A percentile compares a stretch with the other conserved stretches of the same genome.
These are phyloP conservation scores for Anguilla pacifica DNA, from an alignment of 2,797 vertebrate species.

Conservation along the genomic window DNA sequence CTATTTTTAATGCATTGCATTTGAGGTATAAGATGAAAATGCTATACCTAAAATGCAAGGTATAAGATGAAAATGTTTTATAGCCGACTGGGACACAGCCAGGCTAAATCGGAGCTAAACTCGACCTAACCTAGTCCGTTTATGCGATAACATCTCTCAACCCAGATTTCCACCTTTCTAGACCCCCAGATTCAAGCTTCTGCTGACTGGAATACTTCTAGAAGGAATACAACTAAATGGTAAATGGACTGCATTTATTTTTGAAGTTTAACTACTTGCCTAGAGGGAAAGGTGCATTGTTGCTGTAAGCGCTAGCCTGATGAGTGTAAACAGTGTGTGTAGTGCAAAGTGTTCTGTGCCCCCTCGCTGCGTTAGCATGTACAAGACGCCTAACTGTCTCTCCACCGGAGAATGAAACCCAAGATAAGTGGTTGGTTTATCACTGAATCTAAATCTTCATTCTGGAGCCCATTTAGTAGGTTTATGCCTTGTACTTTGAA, in stretches of 20 bases:
- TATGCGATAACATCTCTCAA: too few species aligned
- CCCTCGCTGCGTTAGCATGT: background rate
- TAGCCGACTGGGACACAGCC: too few species aligned
- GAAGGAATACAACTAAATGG: background rate
- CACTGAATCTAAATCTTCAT: background rate
- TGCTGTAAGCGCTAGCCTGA: background rate
- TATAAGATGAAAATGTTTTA: too few species aligned
- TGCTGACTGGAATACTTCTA: background rate
- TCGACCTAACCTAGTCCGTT: too few species aligned
- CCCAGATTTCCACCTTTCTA: too few species aligned
- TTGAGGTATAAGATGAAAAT: background rate
- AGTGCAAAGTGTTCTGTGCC: background rate
- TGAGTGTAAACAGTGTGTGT: background rate
- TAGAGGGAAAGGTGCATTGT: background rate
- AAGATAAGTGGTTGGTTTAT: background rate
- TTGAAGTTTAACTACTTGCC: background rate
- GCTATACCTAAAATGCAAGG: too few species aligned
- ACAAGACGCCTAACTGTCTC: background rate
- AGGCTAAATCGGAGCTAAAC: too few species aligned
- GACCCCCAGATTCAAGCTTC: too few species aligned
- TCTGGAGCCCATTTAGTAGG: background rate
- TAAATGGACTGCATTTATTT: too few species aligned
- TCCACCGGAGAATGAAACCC: background rate
- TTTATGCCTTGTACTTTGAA: background rate
- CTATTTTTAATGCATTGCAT: background rate